Conservation (phyloP, 2,113 vertebrate species). For the Centropristis striata region DNA sequence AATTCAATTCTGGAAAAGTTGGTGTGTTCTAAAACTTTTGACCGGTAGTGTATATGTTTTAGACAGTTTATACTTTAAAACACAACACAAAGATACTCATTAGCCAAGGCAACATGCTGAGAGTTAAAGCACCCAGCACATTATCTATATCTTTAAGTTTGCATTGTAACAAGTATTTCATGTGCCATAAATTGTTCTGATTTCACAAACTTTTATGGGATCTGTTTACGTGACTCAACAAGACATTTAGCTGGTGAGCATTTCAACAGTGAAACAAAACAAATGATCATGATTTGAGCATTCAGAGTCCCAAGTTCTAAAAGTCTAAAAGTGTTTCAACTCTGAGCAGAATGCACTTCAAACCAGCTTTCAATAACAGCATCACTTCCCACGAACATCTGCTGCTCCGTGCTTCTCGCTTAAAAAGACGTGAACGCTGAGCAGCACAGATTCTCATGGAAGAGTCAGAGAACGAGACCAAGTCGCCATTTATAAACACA, state of each 20-base stretch:
- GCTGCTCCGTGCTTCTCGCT: constrained; percentile 39
- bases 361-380: constrained; percentile 22
- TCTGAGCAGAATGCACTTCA: background rate
- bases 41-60: no score
- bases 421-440: constrained; percentile 15
- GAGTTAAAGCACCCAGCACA: no score
- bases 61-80: no score
- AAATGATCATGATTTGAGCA: background rate
- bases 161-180: background rate
- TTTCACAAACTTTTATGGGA: background rate
- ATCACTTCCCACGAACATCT: constrained; percentile 62
- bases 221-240: background rate
- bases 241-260: background rate
- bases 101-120: no score
- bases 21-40: no score
- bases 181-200: background rate
- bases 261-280: constrained; percentile 11
- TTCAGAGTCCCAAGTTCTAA: background rate
- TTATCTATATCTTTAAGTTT: no score
- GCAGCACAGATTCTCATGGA: constrained; percentile 20
- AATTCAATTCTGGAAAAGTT: no score
- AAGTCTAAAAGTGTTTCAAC: constrained; percentile 3
- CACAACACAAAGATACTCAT: no score
- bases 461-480: constrained; percentile 26
- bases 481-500: constrained; percentile 19